Evolutionary conservation across 2,888 invertebrate genomes (phyloP), one percentile per base, ranked within the genome.

Genomic region (Tryphoninae sp.): DNA sequence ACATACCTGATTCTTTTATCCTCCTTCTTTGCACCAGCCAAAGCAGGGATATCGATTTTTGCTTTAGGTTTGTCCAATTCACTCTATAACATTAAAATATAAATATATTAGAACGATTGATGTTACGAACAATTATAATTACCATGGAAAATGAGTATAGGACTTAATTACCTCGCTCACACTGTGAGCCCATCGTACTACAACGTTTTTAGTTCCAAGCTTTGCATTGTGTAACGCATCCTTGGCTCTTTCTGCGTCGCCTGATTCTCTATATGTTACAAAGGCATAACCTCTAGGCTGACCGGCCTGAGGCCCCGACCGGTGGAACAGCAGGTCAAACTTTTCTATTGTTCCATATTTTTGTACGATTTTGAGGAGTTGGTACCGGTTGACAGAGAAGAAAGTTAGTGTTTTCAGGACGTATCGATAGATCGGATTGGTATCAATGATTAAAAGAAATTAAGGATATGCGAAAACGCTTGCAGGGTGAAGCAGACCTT

Each of bases 341-440:
- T 98, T 98, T 93, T 97, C 97, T 90, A 98, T 96, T 91, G 95
- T 94, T 92, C 98, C 98, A 94, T 96, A 96, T 95, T 96, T 96
- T 95, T 98, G 97, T 93, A 97, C 95, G 93, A 98, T 95, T 97
- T 98, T 98, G 93, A 98, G 94, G 94, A 98, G 95, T 95, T 97
- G 96, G 95, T 95, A 97, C 97, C 97, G 94, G 95, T 96, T 95
- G 94, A 93, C 89, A 93, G 92, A 91, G 83, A 86, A 84, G 86
- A 86, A 84, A 84, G 81, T 89, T 88, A 87, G 88, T 87, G 87
- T 87, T 83, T 85, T 74, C 73, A 74, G 78, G 68, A 79, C 49
- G 80, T 73, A 75, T 71, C 67, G 51, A 72, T 6, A 71, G 55
- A 33, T 67, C 23, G 55, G 72, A 82, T 22, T 71, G 67, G 45